Conservation (phyloP, 2,888 invertebrate genomes). For the Agonopterix arenella region DNA sequence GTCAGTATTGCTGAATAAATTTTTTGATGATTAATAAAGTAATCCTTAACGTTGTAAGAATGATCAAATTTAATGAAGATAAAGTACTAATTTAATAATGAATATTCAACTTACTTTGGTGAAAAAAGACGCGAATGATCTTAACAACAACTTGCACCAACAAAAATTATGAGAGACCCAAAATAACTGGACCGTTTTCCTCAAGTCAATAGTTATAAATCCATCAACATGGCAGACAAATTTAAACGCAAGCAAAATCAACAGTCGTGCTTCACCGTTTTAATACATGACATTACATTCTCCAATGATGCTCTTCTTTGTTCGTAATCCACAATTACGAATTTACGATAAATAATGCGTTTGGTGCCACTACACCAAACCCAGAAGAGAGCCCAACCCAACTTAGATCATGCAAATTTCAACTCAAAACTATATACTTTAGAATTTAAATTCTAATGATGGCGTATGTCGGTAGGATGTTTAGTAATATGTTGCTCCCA, state of each 20-base stretch:
- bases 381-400: conserved; percentile 13
- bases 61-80: neutral
- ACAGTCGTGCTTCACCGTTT: conserved; percentile 19
- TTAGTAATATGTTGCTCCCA: conserved; percentile 38
- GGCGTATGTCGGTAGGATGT: conserved; percentile 14
- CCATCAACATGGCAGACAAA: conserved; percentile 2
- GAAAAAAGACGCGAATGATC: neutral
- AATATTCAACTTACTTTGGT: neutral
- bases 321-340: conserved; percentile 57
- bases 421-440: neutral
- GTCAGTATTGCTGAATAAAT: no score
- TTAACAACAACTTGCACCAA: neutral
- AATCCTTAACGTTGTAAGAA: neutral
- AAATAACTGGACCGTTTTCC: neutral
- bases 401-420: conserved; percentile 2
- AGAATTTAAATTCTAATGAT: rapidly evolving
- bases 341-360: conserved; percentile 65
- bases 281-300: conserved; percentile 50
- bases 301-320: conserved; percentile 41
- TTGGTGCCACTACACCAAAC: conserved; percentile 26
- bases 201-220: neutral
- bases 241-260: conserved; percentile 6
- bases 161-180: neutral
- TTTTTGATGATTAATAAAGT: no score
- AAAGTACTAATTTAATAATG: neutral